Base-by-base conservation (phyloP, 2,113 vertebrate genomes). In the Phycodurus eques region DNA sequence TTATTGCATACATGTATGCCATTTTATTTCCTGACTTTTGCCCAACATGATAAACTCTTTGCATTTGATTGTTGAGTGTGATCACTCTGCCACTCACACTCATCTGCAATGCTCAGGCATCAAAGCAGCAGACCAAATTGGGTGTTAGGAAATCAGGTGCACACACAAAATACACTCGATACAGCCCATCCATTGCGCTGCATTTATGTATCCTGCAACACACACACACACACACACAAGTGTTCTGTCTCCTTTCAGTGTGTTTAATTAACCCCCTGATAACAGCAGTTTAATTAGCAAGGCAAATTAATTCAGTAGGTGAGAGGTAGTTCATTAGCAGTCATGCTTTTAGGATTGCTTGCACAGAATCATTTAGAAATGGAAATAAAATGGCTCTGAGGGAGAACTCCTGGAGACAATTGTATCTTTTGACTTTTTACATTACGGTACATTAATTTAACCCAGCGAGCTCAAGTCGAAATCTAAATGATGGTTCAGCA, bases 181-280 rank as follows among this genome's bases (percentile, higher is more conserved):
- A 44, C 35, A 64, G 66, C 46, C 14, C 35, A 46, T 14, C 11
- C 56, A 44, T 39, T 39, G 35, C 35, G 49, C 20, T 42, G 8
- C n/a, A 76, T 87, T 86, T 72, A 78, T 78, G 27, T 27, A 70
- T 73, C 27, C n/a, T 51, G 35, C 59, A 39, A 67, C 35, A 39
- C 35, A 39, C 35, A 39, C 35, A 39, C 35, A 39, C 60, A 63
- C 77, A 53, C 51, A 75, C 14, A 61, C 70, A 75, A 70, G 9
- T 59, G 49, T 68, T 81, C 33, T 65, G 79, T 73, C 78, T 74
- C 68, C 71, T 76, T 76, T 75, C 46, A 20, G 72, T 60, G 62
- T 75, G 75, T 83, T 84, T 81, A 87, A 85, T 90, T 85, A 87
- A 85, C 67, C 57, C 70, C 68, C 59, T 20, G 79, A 86, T 83